These are phyloP conservation scores for Zoanthus sociatus DNA, from an alignment of 92 coral and sea anemone species.

Conservation along the genomic window DNA sequence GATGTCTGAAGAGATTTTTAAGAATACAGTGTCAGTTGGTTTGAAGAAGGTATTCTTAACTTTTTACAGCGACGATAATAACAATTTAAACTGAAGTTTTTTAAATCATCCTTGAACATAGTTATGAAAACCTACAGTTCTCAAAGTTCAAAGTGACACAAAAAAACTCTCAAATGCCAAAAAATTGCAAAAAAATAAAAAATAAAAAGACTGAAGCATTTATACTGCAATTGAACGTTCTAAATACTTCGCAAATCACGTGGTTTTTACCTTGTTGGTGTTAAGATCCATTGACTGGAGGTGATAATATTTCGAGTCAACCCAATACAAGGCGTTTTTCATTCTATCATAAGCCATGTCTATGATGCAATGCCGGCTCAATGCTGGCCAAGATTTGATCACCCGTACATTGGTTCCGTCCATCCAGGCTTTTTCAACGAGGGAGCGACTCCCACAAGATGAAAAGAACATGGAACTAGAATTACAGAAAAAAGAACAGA, in stretches of 20 bases:
- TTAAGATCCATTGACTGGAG: conserved; percentile 8
- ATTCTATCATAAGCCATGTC: conserved; percentile 17
- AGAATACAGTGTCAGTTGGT: too few relatives aligned
- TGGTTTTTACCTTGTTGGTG: conserved; percentile 12
- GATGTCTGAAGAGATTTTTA: too few relatives aligned
- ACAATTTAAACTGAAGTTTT: too few relatives aligned
- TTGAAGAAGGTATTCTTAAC: too few relatives aligned
- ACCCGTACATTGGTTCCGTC: conserved; percentile 6
- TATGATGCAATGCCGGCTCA: conserved; percentile 14
- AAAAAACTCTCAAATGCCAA: too few relatives aligned
- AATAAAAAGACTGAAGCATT: too few relatives aligned
- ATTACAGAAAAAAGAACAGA: neutral
- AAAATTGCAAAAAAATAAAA: too few relatives aligned
- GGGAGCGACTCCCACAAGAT: conserved; percentile 13
- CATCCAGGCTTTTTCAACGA: neutral
- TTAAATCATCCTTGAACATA: too few relatives aligned
- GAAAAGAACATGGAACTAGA: conserved; percentile 24
- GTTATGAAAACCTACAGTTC: too few relatives aligned
- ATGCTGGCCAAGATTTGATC: conserved; percentile 20
- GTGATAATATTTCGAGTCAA: neutral
- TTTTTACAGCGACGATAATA: too few relatives aligned
- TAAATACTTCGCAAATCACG: neutral
- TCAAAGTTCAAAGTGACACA: too few relatives aligned
- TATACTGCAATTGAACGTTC: too few relatives aligned
- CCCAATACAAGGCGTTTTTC: neutral